A percentile compares a stretch with the other conserved stretches of the same genome.
phyloP scores from a whole-genome alignment of 2,888 invertebrate genomes.

The Tuta absoluta region DNA sequence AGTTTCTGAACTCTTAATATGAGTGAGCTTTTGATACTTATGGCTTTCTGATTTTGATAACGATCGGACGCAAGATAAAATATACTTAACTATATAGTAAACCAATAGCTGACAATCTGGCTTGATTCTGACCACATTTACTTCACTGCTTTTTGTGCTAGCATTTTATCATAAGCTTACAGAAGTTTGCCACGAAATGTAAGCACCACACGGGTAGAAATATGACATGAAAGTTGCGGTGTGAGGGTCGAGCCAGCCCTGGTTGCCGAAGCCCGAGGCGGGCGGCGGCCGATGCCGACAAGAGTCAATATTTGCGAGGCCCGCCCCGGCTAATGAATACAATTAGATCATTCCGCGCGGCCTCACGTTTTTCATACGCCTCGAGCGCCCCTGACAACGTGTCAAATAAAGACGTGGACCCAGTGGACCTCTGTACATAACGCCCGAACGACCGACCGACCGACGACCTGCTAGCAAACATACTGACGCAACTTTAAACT shows the following conservation, averaged over 20 bases:
- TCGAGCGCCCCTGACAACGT: constrained; percentile 63
- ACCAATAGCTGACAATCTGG: no score
- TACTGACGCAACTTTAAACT: constrained; percentile 35
- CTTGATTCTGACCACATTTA: no score
- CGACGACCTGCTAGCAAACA: constrained; percentile 24
- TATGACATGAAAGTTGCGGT: constrained; percentile 13
- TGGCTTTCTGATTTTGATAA: no score
- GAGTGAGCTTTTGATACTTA: no score
- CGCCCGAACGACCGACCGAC: constrained; percentile 39
- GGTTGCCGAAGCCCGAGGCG: constrained; percentile 36
- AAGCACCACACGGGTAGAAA: neutral
- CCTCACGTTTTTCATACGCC: constrained; percentile 78
- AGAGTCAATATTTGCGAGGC: constrained; percentile 77
- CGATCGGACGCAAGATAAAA: no score
- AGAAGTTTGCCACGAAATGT: neutral
- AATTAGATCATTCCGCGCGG: constrained; percentile 81
- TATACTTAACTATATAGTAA: no score
- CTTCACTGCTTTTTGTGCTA: neutral
- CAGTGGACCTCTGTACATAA: constrained; percentile 57
- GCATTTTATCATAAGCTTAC: neutral
- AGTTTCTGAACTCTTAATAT: no score
- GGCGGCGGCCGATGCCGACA: constrained; percentile 57
- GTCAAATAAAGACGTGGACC: constrained; percentile 62
- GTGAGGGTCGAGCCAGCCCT: neutral
- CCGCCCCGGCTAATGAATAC: constrained; percentile 79